A percentile compares a stretch with the other conserved stretches of the same genome.
phyloP scores from a whole-genome alignment of 37 sponge, comb jelly and placozoan species.

The Axinella damicornis region DNA sequence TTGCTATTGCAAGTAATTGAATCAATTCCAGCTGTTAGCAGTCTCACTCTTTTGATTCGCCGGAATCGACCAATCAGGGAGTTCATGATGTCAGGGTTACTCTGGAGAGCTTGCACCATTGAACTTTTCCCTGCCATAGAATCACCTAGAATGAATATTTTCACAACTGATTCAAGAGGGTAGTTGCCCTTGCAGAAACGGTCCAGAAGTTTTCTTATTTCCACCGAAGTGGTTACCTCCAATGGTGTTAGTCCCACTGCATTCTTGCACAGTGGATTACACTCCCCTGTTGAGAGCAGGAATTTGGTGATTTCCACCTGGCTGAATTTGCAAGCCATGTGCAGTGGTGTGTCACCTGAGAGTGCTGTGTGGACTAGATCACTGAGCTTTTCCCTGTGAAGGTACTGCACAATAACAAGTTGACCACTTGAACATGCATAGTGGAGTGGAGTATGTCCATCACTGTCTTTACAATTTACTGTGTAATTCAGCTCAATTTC shows the following conservation, averaged over 20 bases:
- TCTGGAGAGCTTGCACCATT: conserved; percentile 28
- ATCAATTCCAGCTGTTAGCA: conserved; percentile 38
- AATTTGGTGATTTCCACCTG: background rate
- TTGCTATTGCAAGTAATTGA: background rate
- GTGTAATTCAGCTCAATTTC: too few relatives aligned
- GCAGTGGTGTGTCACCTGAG: conserved; percentile 3
- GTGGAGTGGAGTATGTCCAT: too few relatives aligned
- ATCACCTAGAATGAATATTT: conserved; percentile 29
- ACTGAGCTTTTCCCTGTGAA: too few relatives aligned
- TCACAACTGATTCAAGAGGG: background rate
- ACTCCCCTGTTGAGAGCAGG: background rate
- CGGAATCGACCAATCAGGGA: background rate
- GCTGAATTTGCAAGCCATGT: background rate
- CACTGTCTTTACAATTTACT: too few relatives aligned
- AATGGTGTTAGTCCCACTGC: background rate
- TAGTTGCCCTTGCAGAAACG: too few relatives aligned
- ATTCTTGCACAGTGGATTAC: background rate
- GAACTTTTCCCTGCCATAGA: conserved; percentile 44
- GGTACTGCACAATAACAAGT: too few relatives aligned
- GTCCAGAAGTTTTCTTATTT: too few relatives aligned
- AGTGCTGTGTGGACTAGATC: too few relatives aligned
- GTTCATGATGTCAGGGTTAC: background rate
- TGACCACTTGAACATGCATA: too few relatives aligned
- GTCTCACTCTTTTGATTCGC: background rate
- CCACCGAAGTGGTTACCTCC: background rate